Evolutionary conservation across 2,888 invertebrate genomes (phyloP).

Genomic region (Hartigia nigra): DNA sequence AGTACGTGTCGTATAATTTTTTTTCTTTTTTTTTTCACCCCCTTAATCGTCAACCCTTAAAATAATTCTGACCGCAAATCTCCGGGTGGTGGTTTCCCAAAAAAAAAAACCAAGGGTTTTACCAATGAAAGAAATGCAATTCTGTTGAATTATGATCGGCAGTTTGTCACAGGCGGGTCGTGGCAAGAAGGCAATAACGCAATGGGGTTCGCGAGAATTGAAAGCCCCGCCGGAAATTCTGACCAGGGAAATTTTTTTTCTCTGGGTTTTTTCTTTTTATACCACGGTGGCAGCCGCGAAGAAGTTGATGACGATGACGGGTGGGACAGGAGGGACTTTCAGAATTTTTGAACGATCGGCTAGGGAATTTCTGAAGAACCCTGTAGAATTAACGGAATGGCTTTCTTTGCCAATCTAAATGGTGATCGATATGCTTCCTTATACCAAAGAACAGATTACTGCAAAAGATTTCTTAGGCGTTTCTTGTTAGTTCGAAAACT

Average conservation of each 20-base stretch:
- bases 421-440: not conserved
- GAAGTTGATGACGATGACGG: not conserved
- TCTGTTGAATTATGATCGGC: slow-evolving; percentile 45
- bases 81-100: not conserved
- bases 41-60: not conserved
- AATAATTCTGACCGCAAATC: not conserved
- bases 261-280: not conserved
- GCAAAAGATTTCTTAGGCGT: not conserved
- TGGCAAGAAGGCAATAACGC: slow-evolving; percentile 35
- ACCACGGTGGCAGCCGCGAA: no score
- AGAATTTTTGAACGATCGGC: not conserved
- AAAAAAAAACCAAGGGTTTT: not conserved
- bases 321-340: not conserved
- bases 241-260: not conserved
- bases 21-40: not conserved
- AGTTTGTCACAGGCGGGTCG: slow-evolving; percentile 39
- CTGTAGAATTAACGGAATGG: not conserved
- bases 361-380: not conserved
- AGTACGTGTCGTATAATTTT: not conserved
- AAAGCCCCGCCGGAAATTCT: not conserved
- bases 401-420: not conserved
- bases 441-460: not conserved
- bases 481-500: not conserved
- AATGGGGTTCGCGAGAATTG: not conserved
- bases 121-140: slow-evolving; percentile 44